Conservation (phyloP, 2,113 vertebrate species). For the Microcebus griseorufus region DNA sequence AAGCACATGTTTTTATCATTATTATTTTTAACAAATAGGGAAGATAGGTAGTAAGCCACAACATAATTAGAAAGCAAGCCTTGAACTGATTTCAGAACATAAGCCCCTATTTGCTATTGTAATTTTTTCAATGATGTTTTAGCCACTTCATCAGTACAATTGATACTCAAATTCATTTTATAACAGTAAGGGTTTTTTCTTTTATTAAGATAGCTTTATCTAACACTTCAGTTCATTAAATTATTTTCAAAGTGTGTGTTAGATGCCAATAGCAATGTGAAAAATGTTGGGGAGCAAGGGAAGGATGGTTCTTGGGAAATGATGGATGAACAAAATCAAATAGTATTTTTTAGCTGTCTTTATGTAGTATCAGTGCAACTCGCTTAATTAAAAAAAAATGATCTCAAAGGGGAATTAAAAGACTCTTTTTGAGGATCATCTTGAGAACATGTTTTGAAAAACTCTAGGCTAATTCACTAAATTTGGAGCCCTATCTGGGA, state of each 20-base stretch:
- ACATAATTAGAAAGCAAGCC: neutral
- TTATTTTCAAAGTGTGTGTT: neutral
- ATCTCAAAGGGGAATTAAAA: neutral
- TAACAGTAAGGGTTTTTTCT: neutral
- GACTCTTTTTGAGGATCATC: neutral
- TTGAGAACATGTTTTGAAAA: neutral
- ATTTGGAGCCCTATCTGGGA: neutral
- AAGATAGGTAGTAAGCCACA: neutral
- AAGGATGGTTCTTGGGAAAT: neutral
- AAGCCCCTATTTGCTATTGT: neutral
- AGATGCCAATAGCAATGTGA: neutral
- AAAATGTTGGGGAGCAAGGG: neutral
- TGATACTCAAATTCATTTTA: neutral
- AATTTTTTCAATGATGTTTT: constrained; percentile 2
- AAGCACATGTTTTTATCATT: neutral
- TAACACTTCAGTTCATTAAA: neutral
- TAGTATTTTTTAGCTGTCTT: neutral
- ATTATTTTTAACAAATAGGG: constrained; percentile 19
- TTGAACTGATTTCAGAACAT: neutral
- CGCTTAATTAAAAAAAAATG: neutral
- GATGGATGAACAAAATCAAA: neutral
- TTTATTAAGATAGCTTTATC: neutral
- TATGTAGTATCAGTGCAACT: neutral
- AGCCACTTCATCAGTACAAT: neutral
- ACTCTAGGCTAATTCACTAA: neutral